Evolutionary conservation across 1,140 invertebrate genomes (phyloP), one percentile per base, ranked within the genome.

Genomic region (Rhizoglyphus robini): DNA sequence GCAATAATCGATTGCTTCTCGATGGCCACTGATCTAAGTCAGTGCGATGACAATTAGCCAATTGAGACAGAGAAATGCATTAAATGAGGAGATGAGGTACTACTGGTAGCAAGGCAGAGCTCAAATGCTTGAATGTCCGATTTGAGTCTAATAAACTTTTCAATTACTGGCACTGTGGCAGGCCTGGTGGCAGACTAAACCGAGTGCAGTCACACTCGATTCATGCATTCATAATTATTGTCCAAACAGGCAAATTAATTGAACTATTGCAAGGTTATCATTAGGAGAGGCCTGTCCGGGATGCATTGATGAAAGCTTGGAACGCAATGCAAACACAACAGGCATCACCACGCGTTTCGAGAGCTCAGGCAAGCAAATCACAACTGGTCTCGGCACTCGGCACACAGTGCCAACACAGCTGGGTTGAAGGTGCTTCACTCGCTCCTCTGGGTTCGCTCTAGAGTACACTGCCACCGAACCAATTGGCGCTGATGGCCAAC

Each of bases 151-250:
- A 54, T 54, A 54, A 54, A 54, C 51, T 54, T 54, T 54, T 54
- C 51, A 54, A 54, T 54, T 54, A 54, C 15, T 54, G 51, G 51
- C 51, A 41, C 36, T 41, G 8, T 11, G 18, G 36, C 8, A 11
- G 36, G 36, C 18, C 18, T 41, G 36, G 8, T 41, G 36, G 8
- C 36, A 11, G 8, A 18, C 36, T 18, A 41, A 18, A 41, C 36
- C 8, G 36, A 41, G 18, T 41, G 36, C 8, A 8, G 18, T 11
- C 36, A 41, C 36, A 41, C 36, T 54, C 23, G 23, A 54, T 54
- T 54, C 23, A 54, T 54, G 51, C 51, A 54, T 54, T 54, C 23
- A 54, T 54, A 54, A 54, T 54, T 54, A 54, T 23, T 54, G 51
- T 5, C 31, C 23, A 25, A 54, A 32, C 51, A 27, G 23, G 8